phyloP scores from a whole-genome alignment of 2,888 invertebrate species.

The Choreutis nemorana region DNA sequence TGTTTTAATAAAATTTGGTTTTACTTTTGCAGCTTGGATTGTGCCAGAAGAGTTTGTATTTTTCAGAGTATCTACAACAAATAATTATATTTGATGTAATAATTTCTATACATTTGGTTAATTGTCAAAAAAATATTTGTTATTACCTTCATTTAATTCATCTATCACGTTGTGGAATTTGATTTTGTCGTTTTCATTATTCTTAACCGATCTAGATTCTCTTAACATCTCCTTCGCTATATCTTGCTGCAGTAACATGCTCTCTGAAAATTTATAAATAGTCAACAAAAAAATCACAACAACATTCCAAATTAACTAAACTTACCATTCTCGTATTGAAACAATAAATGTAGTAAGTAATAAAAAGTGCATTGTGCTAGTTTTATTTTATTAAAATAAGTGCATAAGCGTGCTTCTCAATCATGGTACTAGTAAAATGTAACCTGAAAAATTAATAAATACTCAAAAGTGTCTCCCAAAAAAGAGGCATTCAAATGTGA shows the following conservation, averaged over 20 bases:
- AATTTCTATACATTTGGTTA: not conserved
- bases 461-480: conserved; percentile 1
- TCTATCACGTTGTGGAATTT: conserved; percentile 35
- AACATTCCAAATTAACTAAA: no score
- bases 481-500: no score
- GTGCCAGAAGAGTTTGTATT: conserved; percentile 32
- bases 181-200: conserved; percentile 26
- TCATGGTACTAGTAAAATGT: conserved; percentile 20
- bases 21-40: conserved; percentile 28
- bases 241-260: conserved; percentile 14
- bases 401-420: conserved; percentile 23
- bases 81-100: not conserved
- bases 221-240: conserved; percentile 15
- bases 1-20: conserved; percentile 14
- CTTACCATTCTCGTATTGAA: no score
- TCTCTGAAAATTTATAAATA: conserved; percentile 18
- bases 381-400: conserved; percentile 26
- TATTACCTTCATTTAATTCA: conserved; percentile 42
- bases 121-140: conserved; percentile 4
- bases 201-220: conserved; percentile 27
- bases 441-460: conserved; percentile 34
- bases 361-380: conserved; percentile 19
- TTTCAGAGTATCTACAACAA: conserved; percentile 37
- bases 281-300: conserved; percentile 3
- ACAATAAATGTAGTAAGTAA: no score